Evolutionary conservation across 1,140 invertebrate genomes (phyloP).

Genomic region (Drosophila rhopaloa): DNA sequence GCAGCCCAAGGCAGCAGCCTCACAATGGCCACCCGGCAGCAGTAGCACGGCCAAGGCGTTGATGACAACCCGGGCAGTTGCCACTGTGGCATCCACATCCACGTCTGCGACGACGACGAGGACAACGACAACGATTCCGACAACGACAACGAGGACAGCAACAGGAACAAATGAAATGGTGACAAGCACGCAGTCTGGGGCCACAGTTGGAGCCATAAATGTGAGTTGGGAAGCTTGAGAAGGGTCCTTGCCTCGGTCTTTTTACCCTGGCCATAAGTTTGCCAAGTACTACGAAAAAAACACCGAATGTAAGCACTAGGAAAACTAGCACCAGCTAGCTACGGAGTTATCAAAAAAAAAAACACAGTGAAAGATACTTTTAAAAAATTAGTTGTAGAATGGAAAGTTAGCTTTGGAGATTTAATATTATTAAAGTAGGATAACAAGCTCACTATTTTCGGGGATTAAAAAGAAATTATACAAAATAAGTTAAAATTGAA

Average conservation of each 20-base stretch:
- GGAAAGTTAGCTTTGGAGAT: too few relatives aligned
- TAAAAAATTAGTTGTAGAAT: too few relatives aligned
- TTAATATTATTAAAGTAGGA: too few relatives aligned
- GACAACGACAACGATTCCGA: conserved; percentile 30
- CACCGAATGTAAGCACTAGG: background rate
- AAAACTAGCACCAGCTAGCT: background rate
- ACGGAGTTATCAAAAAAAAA: background rate
- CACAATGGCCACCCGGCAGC: conserved; percentile 44
- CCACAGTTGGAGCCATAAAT: conserved; percentile 55
- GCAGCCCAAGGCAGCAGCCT: conserved; percentile 56
- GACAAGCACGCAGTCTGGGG: conserved; percentile 53
- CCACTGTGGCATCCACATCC: conserved; percentile 28
- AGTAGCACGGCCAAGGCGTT: conserved; percentile 28
- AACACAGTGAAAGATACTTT: too few relatives aligned
- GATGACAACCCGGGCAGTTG: conserved; percentile 34
- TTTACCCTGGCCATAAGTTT: background rate
- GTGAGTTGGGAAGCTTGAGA: conserved; percentile 37
- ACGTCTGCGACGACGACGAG: conserved; percentile 12
- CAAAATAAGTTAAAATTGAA: too few relatives aligned
- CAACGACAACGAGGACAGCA: conserved; percentile 22
- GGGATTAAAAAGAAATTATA: too few relatives aligned
- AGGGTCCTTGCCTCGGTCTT: conserved; percentile 1
- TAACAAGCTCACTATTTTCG: too few relatives aligned
- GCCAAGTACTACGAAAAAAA: background rate
- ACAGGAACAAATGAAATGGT: conserved; percentile 54